Conservation (phyloP, 2,113 vertebrate species). For the Leucosticte australis region DNA sequence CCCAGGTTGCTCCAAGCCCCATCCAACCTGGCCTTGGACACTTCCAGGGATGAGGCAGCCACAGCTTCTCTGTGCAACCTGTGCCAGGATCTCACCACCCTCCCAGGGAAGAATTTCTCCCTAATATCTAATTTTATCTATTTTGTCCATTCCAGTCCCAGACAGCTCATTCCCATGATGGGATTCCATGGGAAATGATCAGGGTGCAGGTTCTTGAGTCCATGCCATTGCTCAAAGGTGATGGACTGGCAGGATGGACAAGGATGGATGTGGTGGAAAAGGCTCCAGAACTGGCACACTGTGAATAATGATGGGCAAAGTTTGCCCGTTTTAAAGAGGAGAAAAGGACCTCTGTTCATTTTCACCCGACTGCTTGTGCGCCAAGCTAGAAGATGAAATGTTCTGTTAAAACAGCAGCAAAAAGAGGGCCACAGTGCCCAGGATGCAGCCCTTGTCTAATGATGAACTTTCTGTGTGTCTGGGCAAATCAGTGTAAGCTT, state of each 20-base stretch:
- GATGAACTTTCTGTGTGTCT: slow-evolving; percentile 38
- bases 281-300: neutral
- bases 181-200: neutral
- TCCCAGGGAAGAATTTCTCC: neutral
- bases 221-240: neutral
- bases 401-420: neutral
- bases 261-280: neutral
- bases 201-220: neutral
- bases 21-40: fast-evolving
- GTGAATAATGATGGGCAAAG: neutral
- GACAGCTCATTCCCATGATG: neutral
- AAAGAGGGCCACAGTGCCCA: neutral
- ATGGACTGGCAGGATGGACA: neutral
- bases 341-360: neutral
- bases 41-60: neutral
- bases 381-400: neutral
- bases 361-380: neutral
- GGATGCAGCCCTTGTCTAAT: neutral
- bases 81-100: fast-evolving
- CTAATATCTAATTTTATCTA: neutral
- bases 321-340: neutral
- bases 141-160: neutral
- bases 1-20: neutral
- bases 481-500: slow-evolving; percentile 30
- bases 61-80: neutral